phyloP scores from a whole-genome alignment of 92 coral and sea anemone genomes.

The Epizoanthus stellaris region DNA sequence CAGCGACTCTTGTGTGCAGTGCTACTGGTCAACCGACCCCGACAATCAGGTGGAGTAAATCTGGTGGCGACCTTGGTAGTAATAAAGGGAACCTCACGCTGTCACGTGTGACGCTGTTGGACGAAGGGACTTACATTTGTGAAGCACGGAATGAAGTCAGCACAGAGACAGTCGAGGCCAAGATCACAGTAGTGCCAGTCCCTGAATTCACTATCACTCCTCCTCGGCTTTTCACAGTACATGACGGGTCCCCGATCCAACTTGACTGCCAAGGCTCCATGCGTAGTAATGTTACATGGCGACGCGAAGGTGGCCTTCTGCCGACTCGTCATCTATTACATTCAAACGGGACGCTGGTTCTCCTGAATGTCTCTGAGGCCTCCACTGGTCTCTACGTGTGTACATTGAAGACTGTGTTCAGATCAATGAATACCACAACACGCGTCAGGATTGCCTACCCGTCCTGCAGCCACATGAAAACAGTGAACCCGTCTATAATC shows the following conservation, averaged over 20 bases:
- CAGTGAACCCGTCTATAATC: no score
- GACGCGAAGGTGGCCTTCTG: neutral
- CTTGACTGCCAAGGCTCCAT: neutral
- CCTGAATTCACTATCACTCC: neutral
- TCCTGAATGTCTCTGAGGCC: neutral
- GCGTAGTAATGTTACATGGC: neutral
- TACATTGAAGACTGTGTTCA: neutral
- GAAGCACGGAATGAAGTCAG: neutral
- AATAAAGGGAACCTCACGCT: neutral
- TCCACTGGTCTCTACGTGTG: neutral
- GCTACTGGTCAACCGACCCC: slow-evolving; percentile 28
- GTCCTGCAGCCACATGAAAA: no score
- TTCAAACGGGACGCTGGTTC: neutral
- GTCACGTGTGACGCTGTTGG: neutral
- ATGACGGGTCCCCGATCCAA: neutral
- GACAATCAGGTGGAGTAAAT: slow-evolving; percentile 11
- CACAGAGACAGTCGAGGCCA: neutral
- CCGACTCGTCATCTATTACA: neutral
- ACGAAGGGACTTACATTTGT: neutral
- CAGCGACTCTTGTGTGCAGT: slow-evolving; percentile 17
- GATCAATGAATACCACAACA: no score
- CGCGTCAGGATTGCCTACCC: no score
- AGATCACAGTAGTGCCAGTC: neutral
- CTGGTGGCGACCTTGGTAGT: neutral
- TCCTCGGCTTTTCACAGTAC: neutral